These are phyloP conservation scores for Sisyra terminalis DNA, from an alignment of 2,888 invertebrate genomes.

Conservation along the genomic window DNA sequence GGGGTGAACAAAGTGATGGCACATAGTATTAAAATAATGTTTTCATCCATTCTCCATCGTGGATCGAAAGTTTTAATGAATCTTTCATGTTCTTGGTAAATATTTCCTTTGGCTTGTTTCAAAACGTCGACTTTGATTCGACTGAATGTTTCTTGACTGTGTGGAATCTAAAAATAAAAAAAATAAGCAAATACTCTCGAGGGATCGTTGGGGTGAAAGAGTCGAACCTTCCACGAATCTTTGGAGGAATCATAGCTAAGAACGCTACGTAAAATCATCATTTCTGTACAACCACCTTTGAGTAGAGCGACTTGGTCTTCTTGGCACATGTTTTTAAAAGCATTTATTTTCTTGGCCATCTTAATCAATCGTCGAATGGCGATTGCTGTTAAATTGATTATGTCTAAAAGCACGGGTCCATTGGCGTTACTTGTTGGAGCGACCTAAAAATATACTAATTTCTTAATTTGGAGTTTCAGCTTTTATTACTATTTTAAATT, in stretches of 20 bases:
- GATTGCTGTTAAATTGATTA: slow-evolving; percentile 81
- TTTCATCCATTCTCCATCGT: slow-evolving; percentile 73
- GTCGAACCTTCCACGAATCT: slow-evolving; percentile 72
- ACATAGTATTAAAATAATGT: slow-evolving; percentile 77
- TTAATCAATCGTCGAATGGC: slow-evolving; percentile 76
- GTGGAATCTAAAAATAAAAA: slow-evolving; percentile 45
- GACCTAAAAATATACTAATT: no score
- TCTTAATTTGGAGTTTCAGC: no score
- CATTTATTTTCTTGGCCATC: slow-evolving; percentile 71
- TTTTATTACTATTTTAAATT: no score
- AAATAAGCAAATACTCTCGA: slow-evolving; percentile 3
- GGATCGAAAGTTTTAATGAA: slow-evolving; percentile 76
- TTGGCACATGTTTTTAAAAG: slow-evolving; percentile 86
- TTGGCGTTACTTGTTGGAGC: slow-evolving; percentile 16
- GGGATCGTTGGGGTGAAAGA: neutral
- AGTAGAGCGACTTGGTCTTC: slow-evolving; percentile 79
- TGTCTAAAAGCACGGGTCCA: slow-evolving; percentile 59
- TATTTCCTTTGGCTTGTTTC: slow-evolving; percentile 77
- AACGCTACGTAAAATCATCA: slow-evolving; percentile 87
- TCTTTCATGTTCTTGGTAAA: slow-evolving; percentile 72
- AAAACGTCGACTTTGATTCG: slow-evolving; percentile 78
- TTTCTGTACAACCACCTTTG: slow-evolving; percentile 90
- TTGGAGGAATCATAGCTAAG: slow-evolving; percentile 81
- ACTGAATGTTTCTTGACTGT: slow-evolving; percentile 55
- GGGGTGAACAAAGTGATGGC: slow-evolving; percentile 86